These are phyloP conservation scores for Meliscaeva auricollis DNA, from an alignment of 2,888 invertebrate species.

Conservation along the genomic window DNA sequence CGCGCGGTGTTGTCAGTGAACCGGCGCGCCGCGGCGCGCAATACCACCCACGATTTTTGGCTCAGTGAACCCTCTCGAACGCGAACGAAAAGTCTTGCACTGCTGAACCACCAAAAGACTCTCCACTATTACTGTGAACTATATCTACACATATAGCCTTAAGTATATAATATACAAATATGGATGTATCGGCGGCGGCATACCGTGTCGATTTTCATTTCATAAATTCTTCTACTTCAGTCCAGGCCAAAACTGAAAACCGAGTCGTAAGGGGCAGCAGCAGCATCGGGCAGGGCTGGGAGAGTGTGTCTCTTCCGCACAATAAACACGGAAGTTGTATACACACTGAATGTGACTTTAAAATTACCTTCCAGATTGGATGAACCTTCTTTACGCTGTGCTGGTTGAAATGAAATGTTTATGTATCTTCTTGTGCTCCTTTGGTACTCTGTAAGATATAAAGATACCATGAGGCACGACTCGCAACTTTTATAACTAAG, in stretches of 20 bases:
- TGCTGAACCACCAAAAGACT: constrained; percentile 53
- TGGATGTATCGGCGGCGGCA: constrained; percentile 5
- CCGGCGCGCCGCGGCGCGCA: constrained; percentile 23
- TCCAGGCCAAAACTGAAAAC: constrained; percentile 3
- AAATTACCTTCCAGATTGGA: constrained; percentile 51
- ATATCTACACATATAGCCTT: constrained; percentile 6
- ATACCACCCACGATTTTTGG: constrained; percentile 75
- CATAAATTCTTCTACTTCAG: constrained; percentile 33
- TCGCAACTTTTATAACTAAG: too few relatives aligned
- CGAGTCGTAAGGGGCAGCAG: neutral
- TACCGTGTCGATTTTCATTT: constrained; percentile 62
- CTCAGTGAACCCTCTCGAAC: constrained; percentile 68
- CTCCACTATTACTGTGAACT: constrained; percentile 21
- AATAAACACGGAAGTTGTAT: constrained; percentile 70
- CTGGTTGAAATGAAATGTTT: constrained; percentile 35
- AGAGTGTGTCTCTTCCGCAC: constrained; percentile 55
- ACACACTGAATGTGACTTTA: constrained; percentile 42
- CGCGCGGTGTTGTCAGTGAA: constrained; percentile 57
- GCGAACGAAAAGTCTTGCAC: constrained; percentile 54
- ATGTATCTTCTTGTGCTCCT: constrained; percentile 41
- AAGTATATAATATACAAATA: constrained; percentile 11
- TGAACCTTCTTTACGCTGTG: constrained; percentile 32
- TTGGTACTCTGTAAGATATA: constrained; percentile 27
- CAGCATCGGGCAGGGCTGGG: neutral
- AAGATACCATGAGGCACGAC: constrained; percentile 5